A percentile compares a stretch with the other conserved stretches of the same genome.
Conservation (phyloP, 2,888 invertebrate species). For the Volucella zonaria region DNA sequence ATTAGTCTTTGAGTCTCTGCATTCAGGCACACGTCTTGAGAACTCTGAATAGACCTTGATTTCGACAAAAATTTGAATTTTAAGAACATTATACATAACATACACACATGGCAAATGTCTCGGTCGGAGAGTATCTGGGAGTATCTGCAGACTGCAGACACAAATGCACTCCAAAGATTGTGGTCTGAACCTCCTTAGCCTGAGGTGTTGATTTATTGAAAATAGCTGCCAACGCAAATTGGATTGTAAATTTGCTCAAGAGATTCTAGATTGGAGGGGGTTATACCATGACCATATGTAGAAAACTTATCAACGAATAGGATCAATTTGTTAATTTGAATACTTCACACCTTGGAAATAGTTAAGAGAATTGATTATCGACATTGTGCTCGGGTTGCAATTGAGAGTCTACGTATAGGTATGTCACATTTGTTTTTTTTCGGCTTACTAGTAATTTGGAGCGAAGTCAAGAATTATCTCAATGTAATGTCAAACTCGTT, state of each 20-base stretch:
- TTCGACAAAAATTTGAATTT: slow-evolving; percentile 48
- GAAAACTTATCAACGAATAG: slow-evolving; percentile 48
- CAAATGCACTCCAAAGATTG: not conserved
- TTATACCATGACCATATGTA: not conserved
- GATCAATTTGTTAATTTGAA: slow-evolving; percentile 67
- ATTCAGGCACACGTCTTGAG: slow-evolving; percentile 36
- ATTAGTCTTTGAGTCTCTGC: slow-evolving; percentile 44
- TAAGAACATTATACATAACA: not conserved
- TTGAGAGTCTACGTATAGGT: not conserved
- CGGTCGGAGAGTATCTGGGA: not conserved
- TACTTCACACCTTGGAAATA: slow-evolving; percentile 62
- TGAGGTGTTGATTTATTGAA: slow-evolving; percentile 67
- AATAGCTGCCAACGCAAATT: slow-evolving; percentile 55
- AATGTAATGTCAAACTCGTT: not conserved
- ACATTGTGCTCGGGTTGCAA: not conserved
- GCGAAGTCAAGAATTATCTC: not conserved
- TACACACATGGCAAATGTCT: too few relatives aligned
- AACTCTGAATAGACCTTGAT: slow-evolving; percentile 54
- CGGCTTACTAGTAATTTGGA: slow-evolving; percentile 10
- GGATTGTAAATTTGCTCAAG: slow-evolving; percentile 57
- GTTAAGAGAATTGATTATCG: slow-evolving; percentile 52
- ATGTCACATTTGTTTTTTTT: slow-evolving; percentile 29
- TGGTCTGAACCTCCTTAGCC: not conserved
- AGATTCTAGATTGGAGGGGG: slow-evolving; percentile 16
- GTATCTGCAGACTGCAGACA: too few relatives aligned